Evolutionary conservation across 2,797 vertebrate species (phyloP), one percentile per base, ranked within the genome.

Genomic region (Macrochelys suwanniensis): DNA sequence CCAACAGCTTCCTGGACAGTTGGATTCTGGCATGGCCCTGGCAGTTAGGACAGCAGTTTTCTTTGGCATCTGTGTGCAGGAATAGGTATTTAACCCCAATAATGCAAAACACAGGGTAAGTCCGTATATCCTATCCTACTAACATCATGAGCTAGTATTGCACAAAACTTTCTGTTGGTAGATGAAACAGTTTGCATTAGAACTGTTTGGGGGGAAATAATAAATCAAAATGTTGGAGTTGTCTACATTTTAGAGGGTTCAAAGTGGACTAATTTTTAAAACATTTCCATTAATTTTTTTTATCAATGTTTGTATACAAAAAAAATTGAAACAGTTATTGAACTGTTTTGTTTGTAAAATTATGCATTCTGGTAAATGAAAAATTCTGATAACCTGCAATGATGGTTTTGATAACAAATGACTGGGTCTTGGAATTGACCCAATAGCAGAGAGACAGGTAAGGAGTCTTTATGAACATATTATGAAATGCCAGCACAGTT

Each of bases 1-100:
- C 95, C 95, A 97, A 92, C 88, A 84, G 71, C 93, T 57, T 90
- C 93, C 92, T 89, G 86, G 92, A 87, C 83, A 78, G 59, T 26
- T 79, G 74, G 74, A 53, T 83, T 83, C 31, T 92, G 80, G 76
- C 4, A 0, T 19, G 26, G 0, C 56, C 23, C 42, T 59, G 33
- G 17, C 3, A 19, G 4, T 0, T 31, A 26, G 80, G 59, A 68
- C 85, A 87, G 80, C 45, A 92, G 71, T 85, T 92, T 94, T 95
- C 85, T 49, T 76, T 45, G 19, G 50, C 37, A 8, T 12, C 8
- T 74, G 87, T 80, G 85, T 82, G 87, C 82, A 92, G 92, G 96
- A 94, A 94, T 80, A 87, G 89, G 93, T 78, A 79, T 1, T 26
- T 80, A 76, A 50, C 51, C 87, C 82, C 42, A 50, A 80, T 77